Conservation (phyloP, 2,113 vertebrate species). For the Xenotilapia longispinis region DNA sequence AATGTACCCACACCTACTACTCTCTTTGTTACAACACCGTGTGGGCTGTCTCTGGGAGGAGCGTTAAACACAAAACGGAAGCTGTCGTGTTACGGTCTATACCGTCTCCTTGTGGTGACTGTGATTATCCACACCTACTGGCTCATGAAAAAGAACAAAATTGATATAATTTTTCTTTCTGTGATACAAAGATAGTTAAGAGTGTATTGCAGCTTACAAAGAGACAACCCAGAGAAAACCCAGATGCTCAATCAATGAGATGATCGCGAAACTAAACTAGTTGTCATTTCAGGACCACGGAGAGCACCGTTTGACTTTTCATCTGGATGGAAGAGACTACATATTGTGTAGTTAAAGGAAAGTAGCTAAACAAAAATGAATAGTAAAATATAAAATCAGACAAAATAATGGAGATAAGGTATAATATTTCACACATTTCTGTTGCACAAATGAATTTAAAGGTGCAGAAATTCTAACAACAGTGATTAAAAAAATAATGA, state of each 20-base stretch:
- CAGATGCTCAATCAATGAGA: background rate
- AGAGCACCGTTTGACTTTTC: background rate
- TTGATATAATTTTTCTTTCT: background rate
- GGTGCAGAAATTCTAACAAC: background rate
- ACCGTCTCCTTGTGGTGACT: conserved; percentile 9
- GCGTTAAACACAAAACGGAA: background rate
- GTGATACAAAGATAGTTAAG: background rate
- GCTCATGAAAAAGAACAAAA: background rate
- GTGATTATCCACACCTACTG: background rate
- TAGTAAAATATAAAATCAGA: background rate
- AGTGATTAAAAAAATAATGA: background rate
- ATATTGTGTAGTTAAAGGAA: background rate
- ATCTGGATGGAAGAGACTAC: fast-evolving
- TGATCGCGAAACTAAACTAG: fast-evolving
- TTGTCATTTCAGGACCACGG: background rate
- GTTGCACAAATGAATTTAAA: fast-evolving
- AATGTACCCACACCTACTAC: background rate
- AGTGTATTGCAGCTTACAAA: background rate
- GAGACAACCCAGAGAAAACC: fast-evolving
- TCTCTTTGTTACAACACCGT: background rate
- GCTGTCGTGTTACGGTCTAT: conserved; percentile 4
- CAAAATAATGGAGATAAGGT: fast-evolving
- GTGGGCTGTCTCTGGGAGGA: conserved; percentile 1
- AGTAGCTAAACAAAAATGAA: background rate
- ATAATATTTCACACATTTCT: fast-evolving